Percentiles rank a stretch among this genome's conserved stretches.
These are phyloP conservation scores for Nephrotoma appendiculata DNA, from an alignment of 2,888 invertebrate genomes.

Conservation along the genomic window DNA sequence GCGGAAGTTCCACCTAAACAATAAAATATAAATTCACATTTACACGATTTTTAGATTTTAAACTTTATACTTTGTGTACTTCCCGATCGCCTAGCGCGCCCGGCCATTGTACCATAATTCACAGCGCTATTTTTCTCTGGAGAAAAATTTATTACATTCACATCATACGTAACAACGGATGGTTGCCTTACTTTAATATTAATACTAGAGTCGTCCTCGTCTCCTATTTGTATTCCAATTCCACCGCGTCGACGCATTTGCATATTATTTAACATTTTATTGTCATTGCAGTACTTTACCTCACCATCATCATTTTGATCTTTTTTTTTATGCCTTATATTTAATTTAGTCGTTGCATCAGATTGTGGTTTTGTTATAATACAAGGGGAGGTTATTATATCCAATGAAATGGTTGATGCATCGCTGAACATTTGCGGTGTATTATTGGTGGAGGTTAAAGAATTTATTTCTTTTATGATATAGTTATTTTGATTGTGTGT, in stretches of 20 bases:
- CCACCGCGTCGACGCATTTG: not conserved
- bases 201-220: not conserved
- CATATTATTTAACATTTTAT: not conserved
- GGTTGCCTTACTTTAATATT: slow-evolving; percentile 21
- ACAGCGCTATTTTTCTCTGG: slow-evolving; percentile 29
- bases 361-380: slow-evolving; percentile 27
- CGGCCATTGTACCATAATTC: slow-evolving; percentile 31
- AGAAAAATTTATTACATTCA: slow-evolving; percentile 33
- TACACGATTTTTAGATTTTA: not conserved
- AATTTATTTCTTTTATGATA: slow-evolving; percentile 13
- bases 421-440: slow-evolving; percentile 27
- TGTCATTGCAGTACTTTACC: not conserved
- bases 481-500: slow-evolving; percentile 1
- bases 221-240: not conserved
- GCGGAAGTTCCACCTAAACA: slow-evolving; percentile 35
- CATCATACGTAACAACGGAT: slow-evolving; percentile 32
- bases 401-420: slow-evolving; percentile 30
- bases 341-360: slow-evolving; percentile 29
- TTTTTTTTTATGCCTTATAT: not conserved
- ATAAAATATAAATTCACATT: not conserved
- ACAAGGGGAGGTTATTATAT: slow-evolving; percentile 21
- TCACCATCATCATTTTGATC: not conserved
- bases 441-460: slow-evolving; percentile 24
- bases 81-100: slow-evolving; percentile 32
- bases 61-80: slow-evolving; percentile 32